A percentile compares a stretch with the other conserved stretches of the same genome.
These are phyloP conservation scores for Temnothorax unifasciatus DNA, from an alignment of 2,888 invertebrate species.

Conservation along the genomic window DNA sequence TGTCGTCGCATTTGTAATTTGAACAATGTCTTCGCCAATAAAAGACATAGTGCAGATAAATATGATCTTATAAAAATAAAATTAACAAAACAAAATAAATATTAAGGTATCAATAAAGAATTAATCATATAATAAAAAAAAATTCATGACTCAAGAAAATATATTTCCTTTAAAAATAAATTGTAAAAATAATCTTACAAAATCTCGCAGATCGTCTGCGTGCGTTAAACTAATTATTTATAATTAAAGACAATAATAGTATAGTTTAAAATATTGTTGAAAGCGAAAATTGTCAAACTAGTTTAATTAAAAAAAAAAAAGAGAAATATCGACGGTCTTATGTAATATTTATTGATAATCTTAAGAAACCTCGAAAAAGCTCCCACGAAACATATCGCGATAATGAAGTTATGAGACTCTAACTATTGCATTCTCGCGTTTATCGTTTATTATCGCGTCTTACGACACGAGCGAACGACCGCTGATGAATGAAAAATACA, in stretches of 20 bases:
- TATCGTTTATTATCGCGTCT: constrained; percentile 5
- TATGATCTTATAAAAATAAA: neutral
- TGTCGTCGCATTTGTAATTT: constrained; percentile 5
- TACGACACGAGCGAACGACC: neutral
- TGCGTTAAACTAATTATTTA: neutral
- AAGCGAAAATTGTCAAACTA: neutral
- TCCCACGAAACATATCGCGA: neutral
- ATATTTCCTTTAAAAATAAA: neutral
- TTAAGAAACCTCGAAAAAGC: neutral
- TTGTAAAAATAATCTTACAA: neutral
- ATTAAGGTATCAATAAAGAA: neutral
- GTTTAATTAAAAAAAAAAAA: neutral
- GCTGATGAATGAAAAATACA: constrained; percentile 11
- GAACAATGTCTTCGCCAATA: neutral
- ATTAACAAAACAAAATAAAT: neutral
- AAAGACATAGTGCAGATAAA: neutral
- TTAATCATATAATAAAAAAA: neutral
- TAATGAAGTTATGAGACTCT: neutral
- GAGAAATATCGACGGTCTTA: neutral
- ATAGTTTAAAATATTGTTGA: neutral
- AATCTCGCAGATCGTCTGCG: neutral
- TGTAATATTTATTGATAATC: neutral
- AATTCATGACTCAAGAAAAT: neutral
- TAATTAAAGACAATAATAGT: no score
- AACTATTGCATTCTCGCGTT: neutral